phyloP scores from a whole-genome alignment of 53 echinoderm and acorn worm genomes.

The Astropecten irregularis region DNA sequence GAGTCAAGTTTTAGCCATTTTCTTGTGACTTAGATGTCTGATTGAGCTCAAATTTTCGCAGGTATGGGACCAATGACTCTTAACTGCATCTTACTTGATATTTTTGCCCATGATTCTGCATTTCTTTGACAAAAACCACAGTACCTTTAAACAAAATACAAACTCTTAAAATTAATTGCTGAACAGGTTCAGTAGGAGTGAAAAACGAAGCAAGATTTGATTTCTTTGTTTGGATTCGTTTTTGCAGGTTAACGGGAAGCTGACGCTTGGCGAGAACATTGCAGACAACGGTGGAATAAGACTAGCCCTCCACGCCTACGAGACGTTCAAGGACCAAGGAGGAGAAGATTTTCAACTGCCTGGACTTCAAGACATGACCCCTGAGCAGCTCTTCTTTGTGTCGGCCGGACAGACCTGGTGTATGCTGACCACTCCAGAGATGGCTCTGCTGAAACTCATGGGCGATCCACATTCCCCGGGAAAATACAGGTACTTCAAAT shows the following conservation, averaged over 20 bases:
- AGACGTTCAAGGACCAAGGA: neutral
- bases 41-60: no score
- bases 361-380: slow-evolving; percentile 51
- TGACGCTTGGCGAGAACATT: slow-evolving; percentile 66
- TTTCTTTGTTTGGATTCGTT: no score
- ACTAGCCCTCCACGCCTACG: slow-evolving; percentile 33
- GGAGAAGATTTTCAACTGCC: slow-evolving; percentile 7
- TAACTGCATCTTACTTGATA: no score
- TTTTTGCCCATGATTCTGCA: no score
- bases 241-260: slow-evolving; percentile 39
- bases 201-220: no score
- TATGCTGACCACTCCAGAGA: slow-evolving; percentile 62
- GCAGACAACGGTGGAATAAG: slow-evolving; percentile 66
- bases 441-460: slow-evolving; percentile 40
- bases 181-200: no score
- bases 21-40: no score
- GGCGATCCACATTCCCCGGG: slow-evolving; percentile 67
- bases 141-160: no score
- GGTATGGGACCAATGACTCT: no score
- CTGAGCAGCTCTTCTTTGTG: slow-evolving; percentile 87
- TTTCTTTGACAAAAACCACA: no score
- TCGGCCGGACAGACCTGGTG: slow-evolving; percentile 92
- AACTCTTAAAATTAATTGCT: no score
- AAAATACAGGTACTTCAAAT: slow-evolving; percentile 80
- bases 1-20: no score